Conservation (phyloP, 2,888 invertebrate species). For the Linyphia triangularis region DNA sequence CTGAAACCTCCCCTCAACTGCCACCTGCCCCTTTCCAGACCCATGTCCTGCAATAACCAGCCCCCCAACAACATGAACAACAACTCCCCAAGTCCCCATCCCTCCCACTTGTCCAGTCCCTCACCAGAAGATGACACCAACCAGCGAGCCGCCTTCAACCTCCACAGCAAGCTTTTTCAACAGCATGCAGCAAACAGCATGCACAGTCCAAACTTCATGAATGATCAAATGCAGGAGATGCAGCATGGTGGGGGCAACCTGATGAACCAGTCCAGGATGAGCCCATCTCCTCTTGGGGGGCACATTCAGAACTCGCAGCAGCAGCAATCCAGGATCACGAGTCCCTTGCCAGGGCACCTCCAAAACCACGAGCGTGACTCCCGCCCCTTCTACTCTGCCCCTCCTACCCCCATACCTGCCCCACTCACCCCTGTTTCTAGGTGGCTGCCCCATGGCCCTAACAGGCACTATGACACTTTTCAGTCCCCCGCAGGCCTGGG, state of each 20-base stretch:
- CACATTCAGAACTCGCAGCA: constrained; percentile 32
- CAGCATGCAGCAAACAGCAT: constrained; percentile 47
- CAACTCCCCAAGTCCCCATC: constrained; percentile 73
- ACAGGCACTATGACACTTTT: constrained; percentile 72
- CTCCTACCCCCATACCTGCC: constrained; percentile 75
- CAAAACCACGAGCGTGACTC: constrained; percentile 74
- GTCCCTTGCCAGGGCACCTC: constrained; percentile 56
- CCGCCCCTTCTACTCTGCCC: constrained; percentile 75
- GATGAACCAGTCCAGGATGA: constrained; percentile 57
- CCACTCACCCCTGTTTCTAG: constrained; percentile 75
- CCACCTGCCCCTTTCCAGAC: constrained; percentile 66
- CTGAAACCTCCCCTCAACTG: constrained; percentile 69
- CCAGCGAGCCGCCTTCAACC: constrained; percentile 26
- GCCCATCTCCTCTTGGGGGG: neutral
- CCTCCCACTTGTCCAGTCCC: constrained; percentile 72
- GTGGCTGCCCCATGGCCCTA: constrained; percentile 71
- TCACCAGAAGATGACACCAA: constrained; percentile 69
- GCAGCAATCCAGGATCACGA: constrained; percentile 61
- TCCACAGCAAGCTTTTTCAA: constrained; percentile 71
- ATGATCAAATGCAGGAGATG: constrained; percentile 67
- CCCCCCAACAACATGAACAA: constrained; percentile 42
- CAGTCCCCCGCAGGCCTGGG: constrained; percentile 69
- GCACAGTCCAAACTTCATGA: constrained; percentile 69
- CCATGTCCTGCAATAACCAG: constrained; percentile 60
- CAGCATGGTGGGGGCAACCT: constrained; percentile 39